Base-by-base conservation (phyloP, 2,797 vertebrate genomes). In the Pseudocheirus occidentalis region DNA sequence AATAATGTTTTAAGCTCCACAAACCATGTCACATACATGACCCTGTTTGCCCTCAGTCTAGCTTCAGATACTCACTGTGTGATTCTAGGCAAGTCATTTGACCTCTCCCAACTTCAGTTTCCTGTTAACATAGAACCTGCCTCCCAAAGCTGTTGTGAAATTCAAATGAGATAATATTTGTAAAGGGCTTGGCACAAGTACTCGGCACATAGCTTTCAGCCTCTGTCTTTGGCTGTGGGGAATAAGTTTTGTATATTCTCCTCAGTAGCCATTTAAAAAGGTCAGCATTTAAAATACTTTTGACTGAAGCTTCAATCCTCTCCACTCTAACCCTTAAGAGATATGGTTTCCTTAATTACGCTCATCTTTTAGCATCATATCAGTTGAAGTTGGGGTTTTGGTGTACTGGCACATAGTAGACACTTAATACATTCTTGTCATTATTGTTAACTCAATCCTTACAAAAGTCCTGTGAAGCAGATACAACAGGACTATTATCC, bases 231-330 rank as follows among this genome's bases (percentile, higher is more conserved):
- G n/a, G 55, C 31, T 4, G 1, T 0, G 40, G 57, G 87, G 12
- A 55, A 28, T 87, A 94, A 59, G 81, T 16, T 55, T 73, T 93
- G 57, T 94, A 58, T 10, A 92, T 21, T 52, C 5, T 92, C 92
- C 94, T 92, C 0, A 0, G 91, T 73, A n/a, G 50, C 90, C 52
- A 55, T 91, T 94, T 34, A 90, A 53, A 59, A 31, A 66, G 92
- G 93, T 93, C 73, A 27, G 18, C 50, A 73, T 18, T 59, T 66
- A 94, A 95, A 57, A 92, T 59, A n/a, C 28, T 27, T 62, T 93
- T 92, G 40, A 29, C 58, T 66, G 81, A 62, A 54, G 96, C 55
- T 52, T 1, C 24, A 31, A 50, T 2, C 13, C 52, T 0, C 1
- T 81, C 54, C 87, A 53, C 90, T 9, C 93, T 90, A 14, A 73